phyloP scores from a whole-genome alignment of 2,113 vertebrate species.

The Corvus hawaiiensis region DNA sequence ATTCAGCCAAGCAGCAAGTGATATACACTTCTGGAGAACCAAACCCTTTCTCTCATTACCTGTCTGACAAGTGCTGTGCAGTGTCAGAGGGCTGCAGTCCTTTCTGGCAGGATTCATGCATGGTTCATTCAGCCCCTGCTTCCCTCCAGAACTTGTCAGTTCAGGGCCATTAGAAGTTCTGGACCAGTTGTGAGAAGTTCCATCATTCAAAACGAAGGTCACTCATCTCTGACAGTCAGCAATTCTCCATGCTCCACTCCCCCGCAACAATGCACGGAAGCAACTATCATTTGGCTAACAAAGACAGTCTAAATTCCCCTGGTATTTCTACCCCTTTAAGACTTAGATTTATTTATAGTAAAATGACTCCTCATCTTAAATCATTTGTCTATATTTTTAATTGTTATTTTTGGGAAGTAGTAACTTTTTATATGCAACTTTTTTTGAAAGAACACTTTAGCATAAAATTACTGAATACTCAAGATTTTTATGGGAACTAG shows the following conservation, averaged over 20 bases:
- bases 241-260: not conserved
- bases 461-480: not conserved
- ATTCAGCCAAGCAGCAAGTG: not conserved
- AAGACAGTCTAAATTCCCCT: not conserved
- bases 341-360: not conserved
- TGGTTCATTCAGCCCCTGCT: not conserved
- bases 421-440: not conserved
- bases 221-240: not conserved
- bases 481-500: not conserved
- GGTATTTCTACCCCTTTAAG: not conserved
- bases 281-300: not conserved
- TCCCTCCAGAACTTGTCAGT: not conserved
- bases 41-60: not conserved
- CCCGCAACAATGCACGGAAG: not conserved
- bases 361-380: not conserved
- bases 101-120: not conserved
- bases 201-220: not conserved
- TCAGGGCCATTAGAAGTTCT: not conserved
- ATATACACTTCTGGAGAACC: not conserved
- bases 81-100: not conserved
- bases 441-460: not conserved
- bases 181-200: not conserved
- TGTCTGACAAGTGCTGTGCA: not conserved
- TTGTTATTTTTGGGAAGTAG: not conserved
- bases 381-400: not conserved